Conservation (phyloP, 2,888 invertebrate genomes). For the Xylota segnis region DNA sequence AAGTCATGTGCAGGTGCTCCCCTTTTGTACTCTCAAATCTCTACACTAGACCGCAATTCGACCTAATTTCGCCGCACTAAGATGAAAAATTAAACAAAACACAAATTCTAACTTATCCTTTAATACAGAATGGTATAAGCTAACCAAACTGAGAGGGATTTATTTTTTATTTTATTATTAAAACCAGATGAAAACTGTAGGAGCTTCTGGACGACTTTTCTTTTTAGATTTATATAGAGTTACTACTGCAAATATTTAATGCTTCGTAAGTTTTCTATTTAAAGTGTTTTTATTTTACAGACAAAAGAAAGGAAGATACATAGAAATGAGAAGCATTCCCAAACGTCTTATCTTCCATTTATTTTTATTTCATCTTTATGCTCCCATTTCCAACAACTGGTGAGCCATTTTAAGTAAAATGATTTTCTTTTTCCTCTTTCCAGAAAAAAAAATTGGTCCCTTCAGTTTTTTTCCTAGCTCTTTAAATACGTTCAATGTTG, state of each 20-base stretch:
- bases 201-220: conserved; percentile 6
- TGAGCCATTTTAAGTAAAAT: conserved; percentile 57
- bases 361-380: conserved; percentile 60
- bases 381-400: conserved; percentile 58
- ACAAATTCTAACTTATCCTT: conserved; percentile 2
- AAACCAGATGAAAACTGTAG: conserved; percentile 1
- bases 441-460: conserved; percentile 42
- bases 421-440: conserved; percentile 52
- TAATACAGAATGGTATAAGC: neutral
- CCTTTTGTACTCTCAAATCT: too few species aligned
- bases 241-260: conserved; percentile 34
- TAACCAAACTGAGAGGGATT: neutral
- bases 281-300: conserved; percentile 24
- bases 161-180: conserved; percentile 10
- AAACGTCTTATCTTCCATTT: conserved; percentile 65
- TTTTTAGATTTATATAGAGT: conserved; percentile 2
- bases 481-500: conserved; percentile 57
- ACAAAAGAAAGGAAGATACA: conserved; percentile 4
- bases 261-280: conserved; percentile 35
- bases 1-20: too few species aligned
- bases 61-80: too few species aligned
- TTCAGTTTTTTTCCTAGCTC: conserved; percentile 27
- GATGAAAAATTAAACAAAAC: conserved; percentile 3
- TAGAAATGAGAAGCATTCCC: conserved; percentile 31
- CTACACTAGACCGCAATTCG: too few species aligned